Evolutionary conservation across 2,888 invertebrate species (phyloP), one percentile per base, ranked within the genome.

Genomic region (Lasioglossum vierecki): DNA sequence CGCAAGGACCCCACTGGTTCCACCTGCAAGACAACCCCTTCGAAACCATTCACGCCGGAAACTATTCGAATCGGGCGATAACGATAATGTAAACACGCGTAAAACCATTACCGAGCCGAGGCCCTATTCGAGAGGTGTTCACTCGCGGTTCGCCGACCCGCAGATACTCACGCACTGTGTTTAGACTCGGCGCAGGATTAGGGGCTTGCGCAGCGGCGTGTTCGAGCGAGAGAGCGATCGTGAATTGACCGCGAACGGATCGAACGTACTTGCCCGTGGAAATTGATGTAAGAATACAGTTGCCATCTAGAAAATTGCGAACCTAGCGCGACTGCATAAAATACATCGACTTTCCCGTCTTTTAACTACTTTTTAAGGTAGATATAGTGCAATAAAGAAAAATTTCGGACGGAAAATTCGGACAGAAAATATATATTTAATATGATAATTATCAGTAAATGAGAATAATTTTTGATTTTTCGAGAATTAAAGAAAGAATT

Each of bases 11-110:
- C 49, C 76, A 83, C 6, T 8, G 74, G 88, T 57, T 63, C 71
- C 76, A 53, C 66, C 72, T 22, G 57, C 49, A 26, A 71, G 49
- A 73, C 11, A 63, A 57, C 39, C 68, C 63, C 30, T 26, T 80
- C 46, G 70, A 71, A 71, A 73, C 39, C 68, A 30, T 53, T 60
- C 41, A 53, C 35, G 80, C 76, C 78, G 77, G 70, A 85, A 88
- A 88, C 89, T 87, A 89, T 85, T 90, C 81, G 85, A 89, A 90
- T 78, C 76, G 63, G 71, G 72, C 87, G 93, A 93, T 93, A 92
- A 93, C 88, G 91, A 88, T 91, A 92, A 92, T 92, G 92, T 88
- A 92, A 92, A 93, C 92, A 92, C 89, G 88, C 91, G 92, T 92
- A 91, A 92, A 91, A 91, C 90, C 88, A 92, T 92, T 92, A 92